A percentile compares a stretch with the other conserved stretches of the same genome.
Evolutionary conservation across 2,113 vertebrate species (phyloP).

Genomic region (Phodopus roborovskii): DNA sequence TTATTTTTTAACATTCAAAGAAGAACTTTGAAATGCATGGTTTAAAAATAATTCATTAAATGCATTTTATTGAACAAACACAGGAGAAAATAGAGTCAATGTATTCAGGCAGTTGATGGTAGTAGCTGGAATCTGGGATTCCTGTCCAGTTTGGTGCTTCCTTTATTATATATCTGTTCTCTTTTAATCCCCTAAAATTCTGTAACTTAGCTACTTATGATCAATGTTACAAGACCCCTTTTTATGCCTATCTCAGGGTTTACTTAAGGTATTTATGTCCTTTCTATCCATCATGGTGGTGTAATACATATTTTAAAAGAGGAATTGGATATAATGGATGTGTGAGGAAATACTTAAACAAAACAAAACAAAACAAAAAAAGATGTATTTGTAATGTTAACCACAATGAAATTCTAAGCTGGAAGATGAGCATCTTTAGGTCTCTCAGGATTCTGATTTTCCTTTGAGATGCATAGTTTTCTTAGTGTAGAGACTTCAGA

Average conservation of each 20-base stretch:
- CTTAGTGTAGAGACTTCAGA: constrained; percentile 4
- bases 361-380: neutral
- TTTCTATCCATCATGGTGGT: neutral
- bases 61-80: neutral
- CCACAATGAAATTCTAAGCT: constrained; percentile 22
- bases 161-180: neutral
- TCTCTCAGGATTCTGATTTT: constrained; percentile 31
- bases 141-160: too few species aligned
- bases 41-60: neutral
- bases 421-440: neutral
- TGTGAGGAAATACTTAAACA: neutral
- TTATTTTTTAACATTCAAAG: neutral
- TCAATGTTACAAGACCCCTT: neutral
- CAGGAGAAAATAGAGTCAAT: neutral
- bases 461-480: constrained; percentile 14
- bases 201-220: neutral
- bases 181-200: neutral
- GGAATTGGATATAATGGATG: neutral
- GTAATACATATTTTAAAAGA: neutral
- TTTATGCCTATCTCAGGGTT: neutral
- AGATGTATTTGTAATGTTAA: constrained; percentile 1
- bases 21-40: neutral
- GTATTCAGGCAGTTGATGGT: neutral
- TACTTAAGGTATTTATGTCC: neutral
- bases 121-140: neutral